These are phyloP conservation scores for Palaemon carinicauda DNA, from an alignment of 1,140 invertebrate genomes.

Conservation along the genomic window DNA sequence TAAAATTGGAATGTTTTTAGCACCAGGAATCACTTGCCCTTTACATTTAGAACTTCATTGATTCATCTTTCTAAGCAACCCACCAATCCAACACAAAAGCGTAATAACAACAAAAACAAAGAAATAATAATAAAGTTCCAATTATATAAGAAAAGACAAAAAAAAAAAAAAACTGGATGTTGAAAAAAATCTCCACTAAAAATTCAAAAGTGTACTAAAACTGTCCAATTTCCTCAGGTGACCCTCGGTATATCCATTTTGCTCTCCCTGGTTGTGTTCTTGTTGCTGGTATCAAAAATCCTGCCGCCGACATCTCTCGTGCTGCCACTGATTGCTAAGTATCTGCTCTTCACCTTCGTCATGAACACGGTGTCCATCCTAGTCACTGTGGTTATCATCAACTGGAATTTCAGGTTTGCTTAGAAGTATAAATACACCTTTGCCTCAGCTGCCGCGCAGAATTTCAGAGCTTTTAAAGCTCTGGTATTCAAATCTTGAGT, in stretches of 20 bases:
- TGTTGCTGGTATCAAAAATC: constrained; percentile 98
- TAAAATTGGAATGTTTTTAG: no score
- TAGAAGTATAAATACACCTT: no score
- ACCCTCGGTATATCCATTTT: constrained; percentile 98
- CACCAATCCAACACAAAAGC: no score
- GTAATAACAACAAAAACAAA: no score
- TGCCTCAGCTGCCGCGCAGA: no score
- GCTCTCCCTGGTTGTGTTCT: constrained; percentile 98
- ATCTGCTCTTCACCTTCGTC: constrained; percentile 98
- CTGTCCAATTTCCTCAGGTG: constrained; percentile 66
- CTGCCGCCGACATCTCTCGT: constrained; percentile 96
- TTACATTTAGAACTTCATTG: no score
- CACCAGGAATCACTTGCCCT: no score
- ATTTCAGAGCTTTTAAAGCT: no score
- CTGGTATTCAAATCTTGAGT: no score
- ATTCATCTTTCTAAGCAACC: no score
- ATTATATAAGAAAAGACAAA: not conserved
- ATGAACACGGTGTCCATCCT: constrained; percentile 99
- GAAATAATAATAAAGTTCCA: no score
- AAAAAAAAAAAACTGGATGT: not conserved
- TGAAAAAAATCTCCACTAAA: not conserved
- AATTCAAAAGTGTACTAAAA: not conserved
- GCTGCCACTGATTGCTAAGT: constrained; percentile 96
- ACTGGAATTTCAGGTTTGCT: constrained; percentile 90
- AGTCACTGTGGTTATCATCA: constrained; percentile 98